phyloP scores from a whole-genome alignment of 1,140 invertebrate genomes.

The Ericerus pela region DNA sequence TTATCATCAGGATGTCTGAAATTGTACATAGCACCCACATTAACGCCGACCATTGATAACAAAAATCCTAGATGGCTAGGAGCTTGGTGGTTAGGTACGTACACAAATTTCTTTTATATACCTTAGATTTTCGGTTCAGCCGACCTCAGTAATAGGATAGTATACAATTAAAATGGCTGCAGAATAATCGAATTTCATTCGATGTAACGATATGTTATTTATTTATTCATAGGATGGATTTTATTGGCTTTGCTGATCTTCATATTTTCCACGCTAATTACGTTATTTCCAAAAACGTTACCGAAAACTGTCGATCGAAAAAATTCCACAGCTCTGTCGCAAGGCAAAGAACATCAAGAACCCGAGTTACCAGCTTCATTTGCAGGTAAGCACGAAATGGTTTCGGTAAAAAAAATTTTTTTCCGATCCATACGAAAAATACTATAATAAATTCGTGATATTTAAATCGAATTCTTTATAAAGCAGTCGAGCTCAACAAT shows the following conservation, averaged over 20 bases:
- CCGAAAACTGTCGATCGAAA: slow-evolving; percentile 34
- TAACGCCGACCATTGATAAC: slow-evolving; percentile 49
- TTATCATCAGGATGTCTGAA: slow-evolving; percentile 51
- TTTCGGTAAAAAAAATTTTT: slow-evolving; percentile 7
- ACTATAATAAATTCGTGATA: no score
- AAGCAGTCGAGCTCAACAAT: no score
- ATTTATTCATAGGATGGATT: slow-evolving; percentile 42
- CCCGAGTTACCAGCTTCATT: slow-evolving; percentile 22
- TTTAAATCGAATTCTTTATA: no score
- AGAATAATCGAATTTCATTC: not conserved
- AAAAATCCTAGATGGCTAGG: slow-evolving; percentile 58
- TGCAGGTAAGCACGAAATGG: slow-evolving; percentile 18
- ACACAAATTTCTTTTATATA: slow-evolving; percentile 4
- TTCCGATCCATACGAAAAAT: slow-evolving; percentile 14
- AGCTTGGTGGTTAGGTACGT: slow-evolving; percentile 59
- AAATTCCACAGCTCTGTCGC: slow-evolving; percentile 21
- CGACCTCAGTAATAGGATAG: no score
- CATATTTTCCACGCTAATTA: slow-evolving; percentile 36
- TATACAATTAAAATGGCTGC: slow-evolving; percentile 13
- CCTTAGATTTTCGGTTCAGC: slow-evolving; percentile 1
- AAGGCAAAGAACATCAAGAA: slow-evolving; percentile 18
- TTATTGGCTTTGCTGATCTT: slow-evolving; percentile 38
- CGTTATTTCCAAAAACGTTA: slow-evolving; percentile 41
- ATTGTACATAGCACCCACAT: slow-evolving; percentile 48
- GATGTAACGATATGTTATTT: slow-evolving; percentile 11